These are phyloP conservation scores for Trissolcus basalis DNA, from an alignment of 1,140 invertebrate species.

Conservation along the genomic window DNA sequence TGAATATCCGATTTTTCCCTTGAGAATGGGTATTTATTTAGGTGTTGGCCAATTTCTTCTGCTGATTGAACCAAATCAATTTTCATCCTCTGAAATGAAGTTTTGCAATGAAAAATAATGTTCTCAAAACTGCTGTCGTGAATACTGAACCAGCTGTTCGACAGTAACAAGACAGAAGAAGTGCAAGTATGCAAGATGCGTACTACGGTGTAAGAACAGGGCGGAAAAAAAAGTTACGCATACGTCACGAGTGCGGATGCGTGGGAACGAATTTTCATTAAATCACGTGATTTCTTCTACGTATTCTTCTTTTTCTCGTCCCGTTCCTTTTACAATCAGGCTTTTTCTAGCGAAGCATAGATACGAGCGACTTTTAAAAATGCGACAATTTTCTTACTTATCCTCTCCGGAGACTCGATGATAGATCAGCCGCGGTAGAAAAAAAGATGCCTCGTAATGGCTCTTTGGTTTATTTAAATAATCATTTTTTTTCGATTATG, in stretches of 20 bases:
- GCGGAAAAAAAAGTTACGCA: conserved; percentile 43
- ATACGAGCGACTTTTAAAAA: not conserved
- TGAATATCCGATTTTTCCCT: too few relatives aligned
- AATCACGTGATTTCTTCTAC: conserved; percentile 50
- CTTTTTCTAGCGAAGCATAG: not conserved
- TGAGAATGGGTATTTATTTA: too few relatives aligned
- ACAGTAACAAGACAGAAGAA: conserved; percentile 56
- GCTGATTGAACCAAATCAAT: too few relatives aligned
- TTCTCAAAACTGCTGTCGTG: conserved; percentile 38
- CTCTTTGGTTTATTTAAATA: too few relatives aligned
- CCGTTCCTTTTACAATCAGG: conserved; percentile 7
- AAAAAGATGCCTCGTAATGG: too few relatives aligned
- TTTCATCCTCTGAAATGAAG: too few relatives aligned
- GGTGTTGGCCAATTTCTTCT: too few relatives aligned
- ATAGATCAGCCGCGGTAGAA: too few relatives aligned
- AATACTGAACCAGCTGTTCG: conserved; percentile 50
- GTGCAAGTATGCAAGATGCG: conserved; percentile 53
- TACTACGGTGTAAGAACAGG: conserved; percentile 37
- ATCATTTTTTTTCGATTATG: conserved; percentile 1
- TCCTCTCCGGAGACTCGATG: not conserved
- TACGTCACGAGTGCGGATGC: conserved; percentile 54
- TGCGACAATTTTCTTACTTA: conserved; percentile 17
- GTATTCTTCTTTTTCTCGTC: conserved; percentile 14
- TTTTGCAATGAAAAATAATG: conserved; percentile 30
- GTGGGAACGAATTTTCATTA: conserved; percentile 59